phyloP scores from a whole-genome alignment of 2,113 vertebrate genomes.

The Okapia johnstoni region DNA sequence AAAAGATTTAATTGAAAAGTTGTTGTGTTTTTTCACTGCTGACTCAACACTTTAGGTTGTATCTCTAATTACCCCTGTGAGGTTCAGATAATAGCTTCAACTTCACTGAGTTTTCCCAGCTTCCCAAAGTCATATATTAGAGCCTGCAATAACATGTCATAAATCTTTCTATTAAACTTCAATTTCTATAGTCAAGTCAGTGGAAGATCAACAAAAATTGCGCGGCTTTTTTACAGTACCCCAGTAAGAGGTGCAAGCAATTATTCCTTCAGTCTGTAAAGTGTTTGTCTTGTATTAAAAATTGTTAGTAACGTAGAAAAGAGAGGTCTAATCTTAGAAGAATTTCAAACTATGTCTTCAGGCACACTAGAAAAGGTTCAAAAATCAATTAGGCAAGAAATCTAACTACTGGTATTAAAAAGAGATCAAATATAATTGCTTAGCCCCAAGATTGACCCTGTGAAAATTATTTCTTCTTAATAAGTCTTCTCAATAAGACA shows the following conservation, averaged over 20 bases:
- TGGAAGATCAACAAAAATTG: slow-evolving; percentile 26
- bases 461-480: slow-evolving; percentile 33
- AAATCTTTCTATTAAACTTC: slow-evolving; percentile 39
- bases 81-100: slow-evolving; percentile 40
- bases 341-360: slow-evolving; percentile 18
- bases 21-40: slow-evolving; percentile 24
- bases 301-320: neutral
- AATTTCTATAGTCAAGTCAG: neutral
- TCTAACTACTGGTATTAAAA: slow-evolving; percentile 31
- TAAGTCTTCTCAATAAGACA: neutral
- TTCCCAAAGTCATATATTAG: slow-evolving; percentile 43
- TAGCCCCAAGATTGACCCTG: neutral
- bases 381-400: slow-evolving; percentile 47
- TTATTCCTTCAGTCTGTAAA: slow-evolving; percentile 7
- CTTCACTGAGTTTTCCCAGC: slow-evolving; percentile 37
- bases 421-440: slow-evolving; percentile 11
- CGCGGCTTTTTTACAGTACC: neutral
- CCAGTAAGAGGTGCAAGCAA: neutral
- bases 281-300: slow-evolving; percentile 29
- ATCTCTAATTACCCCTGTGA: slow-evolving; percentile 43
- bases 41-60: slow-evolving; percentile 1
- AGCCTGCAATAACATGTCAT: neutral
- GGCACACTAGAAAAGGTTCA: neutral
- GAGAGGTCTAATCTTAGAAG: neutral
- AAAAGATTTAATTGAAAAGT: slow-evolving; percentile 19